A percentile compares a stretch with the other conserved stretches of the same genome.
These are phyloP conservation scores for Drosophila pachea DNA, from an alignment of 1,140 invertebrate species.

Conservation along the genomic window DNA sequence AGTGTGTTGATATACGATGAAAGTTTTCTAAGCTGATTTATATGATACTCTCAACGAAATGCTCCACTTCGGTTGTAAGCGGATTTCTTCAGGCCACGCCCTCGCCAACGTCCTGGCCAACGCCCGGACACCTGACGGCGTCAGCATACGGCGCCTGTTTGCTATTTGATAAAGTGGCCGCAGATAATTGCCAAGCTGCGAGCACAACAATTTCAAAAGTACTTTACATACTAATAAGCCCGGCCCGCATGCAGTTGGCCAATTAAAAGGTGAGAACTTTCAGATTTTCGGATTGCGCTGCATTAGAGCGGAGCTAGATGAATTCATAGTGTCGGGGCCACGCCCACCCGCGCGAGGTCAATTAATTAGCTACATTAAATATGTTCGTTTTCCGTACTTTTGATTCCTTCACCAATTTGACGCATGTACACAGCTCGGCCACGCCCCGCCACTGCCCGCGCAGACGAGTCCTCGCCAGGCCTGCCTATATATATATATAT, in stretches of 20 bases:
- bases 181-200: slow-evolving; percentile 18
- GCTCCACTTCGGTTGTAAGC: slow-evolving; percentile 27
- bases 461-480: slow-evolving; percentile 1
- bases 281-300: too few species aligned
- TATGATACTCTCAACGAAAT: slow-evolving; percentile 49
- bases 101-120: too few species aligned
- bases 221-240: slow-evolving; percentile 16
- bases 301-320: too few species aligned
- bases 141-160: slow-evolving; percentile 14
- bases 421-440: slow-evolving; percentile 6
- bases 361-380: slow-evolving; percentile 51
- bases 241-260: slow-evolving; percentile 4
- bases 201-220: slow-evolving; percentile 5
- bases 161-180: slow-evolving; percentile 23
- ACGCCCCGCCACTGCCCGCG: too few species aligned
- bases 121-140: neutral
- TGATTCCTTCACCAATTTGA: slow-evolving; percentile 48
- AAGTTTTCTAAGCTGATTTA: slow-evolving; percentile 71
- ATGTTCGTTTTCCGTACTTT: slow-evolving; percentile 4
- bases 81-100: slow-evolving; percentile 25
- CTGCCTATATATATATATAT: slow-evolving; percentile 33
- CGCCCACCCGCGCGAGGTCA: slow-evolving; percentile 24
- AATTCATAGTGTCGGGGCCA: too few species aligned
- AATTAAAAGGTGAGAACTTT: slow-evolving; percentile 7
- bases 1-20: slow-evolving; percentile 70